phyloP scores from a whole-genome alignment of 2,797 vertebrate species.

The Numenius phaeopus region DNA sequence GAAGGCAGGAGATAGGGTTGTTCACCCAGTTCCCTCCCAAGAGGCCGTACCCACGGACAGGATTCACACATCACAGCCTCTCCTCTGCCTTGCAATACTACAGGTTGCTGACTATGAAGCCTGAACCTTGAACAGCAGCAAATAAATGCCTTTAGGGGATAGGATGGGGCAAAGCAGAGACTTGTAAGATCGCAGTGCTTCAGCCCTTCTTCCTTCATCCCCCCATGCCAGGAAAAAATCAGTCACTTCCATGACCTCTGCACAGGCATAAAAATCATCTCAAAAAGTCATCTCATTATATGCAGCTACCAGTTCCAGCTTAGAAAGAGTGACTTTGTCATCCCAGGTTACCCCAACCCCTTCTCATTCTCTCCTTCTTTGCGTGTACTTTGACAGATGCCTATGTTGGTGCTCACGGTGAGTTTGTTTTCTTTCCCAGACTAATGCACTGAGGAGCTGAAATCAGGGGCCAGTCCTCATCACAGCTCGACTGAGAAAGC shows the following conservation, averaged over 20 bases:
- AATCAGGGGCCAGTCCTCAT: neutral
- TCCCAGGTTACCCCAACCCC: neutral
- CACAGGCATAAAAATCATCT: neutral
- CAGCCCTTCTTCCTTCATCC: neutral
- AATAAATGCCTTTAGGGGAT: neutral
- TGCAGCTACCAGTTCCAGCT: neutral
- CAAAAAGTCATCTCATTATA: neutral
- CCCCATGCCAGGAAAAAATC: neutral
- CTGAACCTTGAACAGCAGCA: neutral
- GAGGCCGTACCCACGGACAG: rapidly evolving
- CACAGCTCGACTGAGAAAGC: neutral
- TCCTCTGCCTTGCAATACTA: neutral
- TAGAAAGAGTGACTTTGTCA: neutral
- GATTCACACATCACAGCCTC: neutral
- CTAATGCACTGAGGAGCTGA: neutral
- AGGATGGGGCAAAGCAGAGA: neutral
- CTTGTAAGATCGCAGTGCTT: neutral
- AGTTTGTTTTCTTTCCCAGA: neutral
- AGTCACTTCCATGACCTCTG: neutral
- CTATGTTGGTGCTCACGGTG: neutral
- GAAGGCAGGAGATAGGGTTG: neutral
- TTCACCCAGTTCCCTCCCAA: neutral
- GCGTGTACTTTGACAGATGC: neutral
- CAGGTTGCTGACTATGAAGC: neutral
- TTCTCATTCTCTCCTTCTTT: neutral